A percentile compares a stretch with the other conserved stretches of the same genome.
Evolutionary conservation across 2,888 invertebrate species (phyloP).

Genomic region (Caprella mutica): DNA sequence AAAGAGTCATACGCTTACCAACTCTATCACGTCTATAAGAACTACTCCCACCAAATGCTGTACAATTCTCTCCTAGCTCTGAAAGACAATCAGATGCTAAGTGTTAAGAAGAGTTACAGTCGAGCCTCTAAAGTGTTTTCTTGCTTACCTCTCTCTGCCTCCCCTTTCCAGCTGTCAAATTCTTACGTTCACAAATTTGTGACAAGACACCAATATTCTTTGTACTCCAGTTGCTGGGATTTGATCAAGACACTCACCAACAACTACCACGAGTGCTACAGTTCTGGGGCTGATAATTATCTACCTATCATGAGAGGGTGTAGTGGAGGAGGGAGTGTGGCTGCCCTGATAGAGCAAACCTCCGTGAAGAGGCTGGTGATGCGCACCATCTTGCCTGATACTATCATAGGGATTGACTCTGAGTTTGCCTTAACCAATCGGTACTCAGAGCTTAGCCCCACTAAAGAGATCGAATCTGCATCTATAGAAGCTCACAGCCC

Average conservation of each 20-base stretch:
- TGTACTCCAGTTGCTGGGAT: conserved; percentile 39
- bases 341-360: neutral
- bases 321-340: neutral
- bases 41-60: conserved; percentile 55
- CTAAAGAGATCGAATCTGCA: no score
- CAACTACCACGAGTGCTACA: conserved; percentile 2
- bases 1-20: conserved; percentile 54
- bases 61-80: conserved; percentile 42
- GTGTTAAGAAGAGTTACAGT: conserved; percentile 38
- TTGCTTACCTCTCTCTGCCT: conserved; percentile 44
- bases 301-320: neutral
- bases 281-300: neutral
- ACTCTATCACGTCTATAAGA: conserved; percentile 58
- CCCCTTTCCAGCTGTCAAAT: conserved; percentile 45
- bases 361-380: conserved; percentile 2
- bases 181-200: conserved; percentile 44
- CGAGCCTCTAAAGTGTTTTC: no score
- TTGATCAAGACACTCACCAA: conserved; percentile 28
- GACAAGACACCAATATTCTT: conserved; percentile 43
- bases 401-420: conserved; percentile 2
- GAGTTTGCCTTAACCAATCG: neutral
- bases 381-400: neutral
- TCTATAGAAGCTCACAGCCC: no score
- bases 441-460: no score
- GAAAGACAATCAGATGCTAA: conserved; percentile 29